phyloP scores from a whole-genome alignment of 2,888 invertebrate genomes.

The Campoletis raptor region DNA sequence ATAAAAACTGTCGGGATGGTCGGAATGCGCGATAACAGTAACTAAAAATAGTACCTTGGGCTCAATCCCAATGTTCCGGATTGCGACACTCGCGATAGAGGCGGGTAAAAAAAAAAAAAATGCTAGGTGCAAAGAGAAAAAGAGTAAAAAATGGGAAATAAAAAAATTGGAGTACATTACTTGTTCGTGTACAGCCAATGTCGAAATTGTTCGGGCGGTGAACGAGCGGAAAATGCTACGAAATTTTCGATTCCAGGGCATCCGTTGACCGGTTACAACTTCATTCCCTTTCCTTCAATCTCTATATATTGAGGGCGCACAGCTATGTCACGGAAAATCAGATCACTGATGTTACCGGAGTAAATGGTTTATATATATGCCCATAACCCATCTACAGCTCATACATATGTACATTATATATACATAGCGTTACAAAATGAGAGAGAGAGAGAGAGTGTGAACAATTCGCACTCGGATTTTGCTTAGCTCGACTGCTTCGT shows the following conservation, averaged over 20 bases:
- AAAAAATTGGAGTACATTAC: constrained; percentile 16
- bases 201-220: constrained; percentile 28
- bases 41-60: neutral
- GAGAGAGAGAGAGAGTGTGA: neutral
- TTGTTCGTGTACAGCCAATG: constrained; percentile 22
- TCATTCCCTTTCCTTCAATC: neutral
- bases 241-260: constrained; percentile 63
- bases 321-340: constrained; percentile 52
- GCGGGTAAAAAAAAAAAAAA: neutral
- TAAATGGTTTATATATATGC: constrained; percentile 35
- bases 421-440: neutral
- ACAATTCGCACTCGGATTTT: constrained; percentile 65
- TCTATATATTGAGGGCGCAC: neutral
- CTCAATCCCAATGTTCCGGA: neutral
- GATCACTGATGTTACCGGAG: constrained; percentile 58
- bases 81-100: neutral
- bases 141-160: neutral
- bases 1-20: neutral
- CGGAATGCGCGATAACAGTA: neutral
- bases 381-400: neutral
- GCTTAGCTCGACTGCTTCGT: constrained; percentile 40
- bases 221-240: constrained; percentile 59
- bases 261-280: constrained; percentile 25
- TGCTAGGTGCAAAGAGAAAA: neutral
- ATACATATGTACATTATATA: neutral